A percentile compares a stretch with the other conserved stretches of the same genome.
phyloP scores from a whole-genome alignment of 37 sponge, comb jelly and placozoan genomes.

The Dysidea cf. avara region DNA sequence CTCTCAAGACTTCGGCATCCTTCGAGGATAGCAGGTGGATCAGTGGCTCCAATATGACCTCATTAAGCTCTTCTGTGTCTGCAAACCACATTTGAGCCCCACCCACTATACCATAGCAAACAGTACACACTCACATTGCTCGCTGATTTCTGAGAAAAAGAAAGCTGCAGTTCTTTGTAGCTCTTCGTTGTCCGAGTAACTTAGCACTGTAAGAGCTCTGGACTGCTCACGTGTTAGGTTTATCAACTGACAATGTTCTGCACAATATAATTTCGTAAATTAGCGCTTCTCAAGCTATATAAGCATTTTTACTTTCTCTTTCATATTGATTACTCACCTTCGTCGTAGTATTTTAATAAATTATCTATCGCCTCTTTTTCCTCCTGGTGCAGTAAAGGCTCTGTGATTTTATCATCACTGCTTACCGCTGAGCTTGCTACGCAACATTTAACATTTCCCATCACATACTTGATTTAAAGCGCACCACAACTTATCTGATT shows the following conservation, averaged over 20 bases:
- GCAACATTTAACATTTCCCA: too few species aligned
- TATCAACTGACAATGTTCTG: too few species aligned
- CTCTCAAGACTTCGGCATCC: conserved; percentile 76
- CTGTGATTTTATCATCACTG: conserved; percentile 21
- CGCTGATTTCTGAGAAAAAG: conserved; percentile 85
- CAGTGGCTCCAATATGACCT: conserved; percentile 65
- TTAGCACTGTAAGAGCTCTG: too few species aligned
- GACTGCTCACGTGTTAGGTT: too few species aligned
- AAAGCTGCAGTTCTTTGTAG: conserved; percentile 82
- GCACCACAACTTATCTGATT: too few species aligned
- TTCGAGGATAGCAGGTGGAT: conserved; percentile 64
- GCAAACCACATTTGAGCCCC: neutral
- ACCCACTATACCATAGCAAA: too few species aligned
- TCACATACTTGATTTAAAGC: too few species aligned
- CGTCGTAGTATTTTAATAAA: conserved; percentile 56
- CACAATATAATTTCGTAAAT: too few species aligned
- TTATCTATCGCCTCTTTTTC: conserved; percentile 71
- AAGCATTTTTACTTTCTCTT: too few species aligned
- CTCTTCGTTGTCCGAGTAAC: conserved; percentile 81
- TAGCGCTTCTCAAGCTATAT: too few species aligned
- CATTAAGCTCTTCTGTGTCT: conserved; percentile 65
- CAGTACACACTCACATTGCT: conserved; percentile 67
- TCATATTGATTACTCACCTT: conserved; percentile 36
- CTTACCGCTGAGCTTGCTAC: too few species aligned
- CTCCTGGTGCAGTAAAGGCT: conserved; percentile 65